Evolutionary conservation across 2,797 vertebrate genomes (phyloP).

Genomic region (Pseudotriccus pelzelni): DNA sequence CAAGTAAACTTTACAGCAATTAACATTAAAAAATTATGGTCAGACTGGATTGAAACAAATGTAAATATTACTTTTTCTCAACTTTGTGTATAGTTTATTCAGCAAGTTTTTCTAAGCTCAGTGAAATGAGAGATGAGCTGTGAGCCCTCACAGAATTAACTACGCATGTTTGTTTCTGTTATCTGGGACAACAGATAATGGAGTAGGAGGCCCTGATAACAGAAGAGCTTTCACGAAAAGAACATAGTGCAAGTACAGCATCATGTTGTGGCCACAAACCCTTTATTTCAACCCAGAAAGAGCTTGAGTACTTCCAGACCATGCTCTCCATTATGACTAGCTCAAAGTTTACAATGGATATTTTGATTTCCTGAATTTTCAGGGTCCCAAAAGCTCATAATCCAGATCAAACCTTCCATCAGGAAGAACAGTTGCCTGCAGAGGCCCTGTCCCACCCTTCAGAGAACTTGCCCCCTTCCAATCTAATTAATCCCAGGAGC

Average conservation of each 20-base stretch:
- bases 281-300: background rate
- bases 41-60: slow-evolving; percentile 6
- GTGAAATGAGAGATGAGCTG: slow-evolving; percentile 18
- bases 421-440: background rate
- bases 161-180: background rate
- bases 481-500: background rate
- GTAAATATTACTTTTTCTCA: slow-evolving; percentile 40
- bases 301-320: background rate
- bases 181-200: background rate
- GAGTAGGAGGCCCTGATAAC: background rate
- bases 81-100: slow-evolving; percentile 45
- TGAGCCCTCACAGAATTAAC: slow-evolving; percentile 29
- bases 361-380: background rate
- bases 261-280: background rate
- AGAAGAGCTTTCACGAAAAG: background rate
- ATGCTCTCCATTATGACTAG: background rate
- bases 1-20: background rate
- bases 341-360: background rate
- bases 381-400: background rate
- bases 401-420: background rate
- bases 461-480: background rate
- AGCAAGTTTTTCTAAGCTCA: slow-evolving; percentile 5
- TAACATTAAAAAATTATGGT: background rate
- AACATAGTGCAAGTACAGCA: background rate
- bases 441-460: background rate